Evolutionary conservation across 2,888 invertebrate species (phyloP).

Genomic region (Abscondita cerata): DNA sequence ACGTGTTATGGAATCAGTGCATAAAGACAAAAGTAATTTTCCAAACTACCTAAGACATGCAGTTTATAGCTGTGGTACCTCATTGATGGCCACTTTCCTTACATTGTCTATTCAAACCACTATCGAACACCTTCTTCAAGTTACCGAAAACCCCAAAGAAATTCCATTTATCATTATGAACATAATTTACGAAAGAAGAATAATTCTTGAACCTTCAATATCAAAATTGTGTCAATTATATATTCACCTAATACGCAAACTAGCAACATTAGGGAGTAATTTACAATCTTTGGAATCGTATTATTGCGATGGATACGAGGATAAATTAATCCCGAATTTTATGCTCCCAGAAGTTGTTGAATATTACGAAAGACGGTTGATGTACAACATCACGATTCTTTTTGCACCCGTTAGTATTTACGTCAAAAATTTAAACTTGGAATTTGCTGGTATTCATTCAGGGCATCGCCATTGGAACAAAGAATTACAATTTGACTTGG

Average conservation of each 20-base stretch:
- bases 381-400: conserved; percentile 22
- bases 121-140: conserved; percentile 67
- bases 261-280: conserved; percentile 41
- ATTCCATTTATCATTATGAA: conserved; percentile 70
- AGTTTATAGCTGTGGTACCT: conserved; percentile 42
- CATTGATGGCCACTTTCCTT: conserved; percentile 67
- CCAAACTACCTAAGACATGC: not conserved
- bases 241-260: conserved; percentile 61
- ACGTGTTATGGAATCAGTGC: conserved; percentile 23
- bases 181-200: conserved; percentile 63
- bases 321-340: conserved; percentile 45
- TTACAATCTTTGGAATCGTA: conserved; percentile 44
- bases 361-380: conserved; percentile 21
- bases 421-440: conserved; percentile 27
- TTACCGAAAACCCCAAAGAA: conserved; percentile 61
- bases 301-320: conserved; percentile 40
- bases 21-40: conserved; percentile 14
- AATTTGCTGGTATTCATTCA: conserved; percentile 41
- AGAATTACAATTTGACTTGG: not conserved
- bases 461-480: not conserved
- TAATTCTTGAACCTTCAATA: conserved; percentile 67
- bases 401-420: conserved; percentile 34
- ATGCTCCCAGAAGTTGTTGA: conserved; percentile 48
- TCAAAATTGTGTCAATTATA: conserved; percentile 64
- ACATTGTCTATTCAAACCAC: conserved; percentile 72